A percentile compares a stretch with the other conserved stretches of the same genome.
phyloP scores from a whole-genome alignment of 1,140 invertebrate species.

The Zaprionus tsacasi region DNA sequence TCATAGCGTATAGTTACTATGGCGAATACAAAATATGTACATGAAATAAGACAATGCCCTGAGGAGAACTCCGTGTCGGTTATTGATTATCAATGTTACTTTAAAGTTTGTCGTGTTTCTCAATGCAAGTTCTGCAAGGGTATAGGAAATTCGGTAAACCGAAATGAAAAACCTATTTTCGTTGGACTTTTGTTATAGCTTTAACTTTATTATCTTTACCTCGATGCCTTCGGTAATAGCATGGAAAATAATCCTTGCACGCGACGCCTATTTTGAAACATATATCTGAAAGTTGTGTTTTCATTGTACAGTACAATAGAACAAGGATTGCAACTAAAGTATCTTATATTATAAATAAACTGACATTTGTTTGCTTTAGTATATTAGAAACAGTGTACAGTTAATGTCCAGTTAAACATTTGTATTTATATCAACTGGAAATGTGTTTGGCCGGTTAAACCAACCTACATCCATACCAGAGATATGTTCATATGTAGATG shows the following conservation, averaged over 20 bases:
- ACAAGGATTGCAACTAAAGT: conserved; percentile 11
- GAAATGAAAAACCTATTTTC: conserved; percentile 14
- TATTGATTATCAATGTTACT: background rate
- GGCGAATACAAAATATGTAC: background rate
- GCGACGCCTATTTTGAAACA: conserved; percentile 22
- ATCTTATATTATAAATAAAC: background rate
- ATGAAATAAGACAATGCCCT: background rate
- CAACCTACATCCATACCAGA: background rate
- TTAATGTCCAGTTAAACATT: background rate
- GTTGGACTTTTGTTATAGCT: background rate
- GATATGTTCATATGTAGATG: background rate
- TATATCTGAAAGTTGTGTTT: conserved; percentile 46
- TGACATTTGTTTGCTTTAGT: background rate
- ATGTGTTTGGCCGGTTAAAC: too few species aligned
- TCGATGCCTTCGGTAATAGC: conserved; percentile 36
- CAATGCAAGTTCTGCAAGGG: conserved; percentile 13
- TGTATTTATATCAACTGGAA: too few species aligned
- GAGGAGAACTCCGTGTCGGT: too few species aligned
- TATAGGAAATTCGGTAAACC: conserved; percentile 19
- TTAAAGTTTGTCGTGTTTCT: background rate
- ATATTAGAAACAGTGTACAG: conserved; percentile 1
- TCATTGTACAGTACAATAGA: conserved; percentile 21
- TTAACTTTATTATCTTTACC: conserved; percentile 32
- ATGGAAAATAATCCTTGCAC: conserved; percentile 25
- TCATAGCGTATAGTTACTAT: background rate